phyloP scores from a whole-genome alignment of 2,797 vertebrate species.

The Pseudocheirus occidentalis region DNA sequence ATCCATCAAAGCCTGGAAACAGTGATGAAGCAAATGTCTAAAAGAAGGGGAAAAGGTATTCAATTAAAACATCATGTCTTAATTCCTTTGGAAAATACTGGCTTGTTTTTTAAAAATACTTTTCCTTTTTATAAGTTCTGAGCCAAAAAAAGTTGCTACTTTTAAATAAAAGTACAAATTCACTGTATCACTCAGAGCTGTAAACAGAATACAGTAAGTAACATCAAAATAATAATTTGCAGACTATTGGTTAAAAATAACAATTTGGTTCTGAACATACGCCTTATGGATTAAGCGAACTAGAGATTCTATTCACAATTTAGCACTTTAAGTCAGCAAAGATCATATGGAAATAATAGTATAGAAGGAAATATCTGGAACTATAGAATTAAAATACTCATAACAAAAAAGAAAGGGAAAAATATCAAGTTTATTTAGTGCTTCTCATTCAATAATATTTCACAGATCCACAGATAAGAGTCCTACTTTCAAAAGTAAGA shows the following conservation, averaged over 20 bases:
- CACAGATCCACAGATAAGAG: background rate
- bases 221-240: background rate
- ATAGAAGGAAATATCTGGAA: background rate
- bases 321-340: background rate
- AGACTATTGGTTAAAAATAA: background rate
- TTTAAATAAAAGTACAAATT: background rate
- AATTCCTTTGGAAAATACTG: slow-evolving; percentile 30
- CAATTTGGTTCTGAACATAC: background rate
- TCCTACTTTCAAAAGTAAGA: background rate
- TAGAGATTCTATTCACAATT: background rate
- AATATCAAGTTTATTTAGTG: background rate
- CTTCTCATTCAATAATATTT: background rate
- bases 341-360: background rate
- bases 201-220: background rate
- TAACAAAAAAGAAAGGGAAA: background rate
- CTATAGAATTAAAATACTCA: background rate
- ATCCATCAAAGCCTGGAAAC: slow-evolving; percentile 99
- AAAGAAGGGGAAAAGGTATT: slow-evolving; percentile 62
- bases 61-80: background rate
- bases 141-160: background rate
- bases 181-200: background rate
- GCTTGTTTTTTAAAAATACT: slow-evolving; percentile 23
- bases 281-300: background rate
- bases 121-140: background rate
- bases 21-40: slow-evolving; percentile 99